phyloP scores from a whole-genome alignment of 2,888 invertebrate species.

The Rhopalosiphum nymphaeae region DNA sequence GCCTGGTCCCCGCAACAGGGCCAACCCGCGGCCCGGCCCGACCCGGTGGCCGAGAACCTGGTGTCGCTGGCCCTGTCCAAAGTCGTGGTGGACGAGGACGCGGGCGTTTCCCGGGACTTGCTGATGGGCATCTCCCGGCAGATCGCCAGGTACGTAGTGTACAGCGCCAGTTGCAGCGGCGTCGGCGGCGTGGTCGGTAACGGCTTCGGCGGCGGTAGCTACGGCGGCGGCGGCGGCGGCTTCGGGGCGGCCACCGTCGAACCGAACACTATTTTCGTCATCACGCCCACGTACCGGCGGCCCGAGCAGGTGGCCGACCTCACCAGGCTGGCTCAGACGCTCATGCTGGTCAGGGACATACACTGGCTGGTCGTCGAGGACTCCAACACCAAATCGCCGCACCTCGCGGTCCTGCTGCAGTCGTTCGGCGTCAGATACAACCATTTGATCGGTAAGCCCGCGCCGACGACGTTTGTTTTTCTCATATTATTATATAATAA shows the following conservation, averaged over 20 bases:
- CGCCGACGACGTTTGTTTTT: not conserved
- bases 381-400: constrained; percentile 72
- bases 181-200: not conserved
- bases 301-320: constrained; percentile 86
- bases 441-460: constrained; percentile 74
- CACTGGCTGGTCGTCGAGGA: constrained; percentile 85
- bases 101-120: constrained; percentile 49
- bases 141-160: constrained; percentile 57
- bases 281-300: constrained; percentile 82
- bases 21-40: constrained; percentile 1
- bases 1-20: constrained; percentile 67
- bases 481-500: too few relatives aligned
- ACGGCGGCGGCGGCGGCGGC: not conserved
- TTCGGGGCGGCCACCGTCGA: not conserved
- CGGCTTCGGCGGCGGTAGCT: not conserved
- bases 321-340: constrained; percentile 80
- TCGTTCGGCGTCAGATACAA: constrained; percentile 74
- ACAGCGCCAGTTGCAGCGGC: constrained; percentile 24
- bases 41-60: constrained; percentile 60
- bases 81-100: constrained; percentile 52
- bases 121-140: constrained; percentile 53
- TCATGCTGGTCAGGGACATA: constrained; percentile 78
- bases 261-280: constrained; percentile 73
- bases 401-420: constrained; percentile 72
- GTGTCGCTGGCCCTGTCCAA: constrained; percentile 57